Evolutionary conservation across 2,113 vertebrate species (phyloP).

Genomic region (Labrus mixtus): DNA sequence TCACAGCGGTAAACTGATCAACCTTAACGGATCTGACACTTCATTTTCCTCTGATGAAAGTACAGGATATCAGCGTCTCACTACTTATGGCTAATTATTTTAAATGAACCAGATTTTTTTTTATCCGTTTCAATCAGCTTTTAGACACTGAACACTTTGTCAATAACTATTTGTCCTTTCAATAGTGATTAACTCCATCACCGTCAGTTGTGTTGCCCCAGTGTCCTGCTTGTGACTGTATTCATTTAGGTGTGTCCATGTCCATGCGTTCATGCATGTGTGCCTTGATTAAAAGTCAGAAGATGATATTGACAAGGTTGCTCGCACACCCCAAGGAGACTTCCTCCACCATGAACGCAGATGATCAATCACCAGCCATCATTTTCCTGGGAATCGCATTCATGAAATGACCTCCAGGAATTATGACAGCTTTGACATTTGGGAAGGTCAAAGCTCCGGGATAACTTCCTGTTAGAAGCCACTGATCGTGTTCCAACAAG

Average conservation of each 20-base stretch:
- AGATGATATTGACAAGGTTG: conserved; percentile 34
- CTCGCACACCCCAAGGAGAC: conserved; percentile 27
- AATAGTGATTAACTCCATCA: conserved; percentile 42
- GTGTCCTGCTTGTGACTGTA: conserved; percentile 16
- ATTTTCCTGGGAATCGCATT: conserved; percentile 50
- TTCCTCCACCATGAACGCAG: no score
- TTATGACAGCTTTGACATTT: conserved; percentile 48
- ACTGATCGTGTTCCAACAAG: conserved; percentile 57
- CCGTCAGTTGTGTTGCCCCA: conserved; percentile 31
- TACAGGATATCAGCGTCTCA: no score
- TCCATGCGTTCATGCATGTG: conserved; percentile 42
- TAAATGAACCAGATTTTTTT: no score
- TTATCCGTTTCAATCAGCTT: no score
- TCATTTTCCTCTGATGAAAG: no score
- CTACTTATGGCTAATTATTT: no score
- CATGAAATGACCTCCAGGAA: conserved; percentile 46
- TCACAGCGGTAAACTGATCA: no score
- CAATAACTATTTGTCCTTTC: no score
- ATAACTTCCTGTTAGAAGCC: conserved; percentile 45
- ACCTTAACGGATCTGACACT: no score
- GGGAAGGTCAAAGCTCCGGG: conserved; percentile 55
- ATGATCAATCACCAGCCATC: conserved; percentile 42
- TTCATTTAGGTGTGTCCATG: conserved; percentile 37
- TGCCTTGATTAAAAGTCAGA: conserved; percentile 57
- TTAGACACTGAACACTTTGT: no score